Evolutionary conservation across 2,113 vertebrate genomes (phyloP), one percentile per base, ranked within the genome.

Genomic region (Engystomops pustulosus): DNA sequence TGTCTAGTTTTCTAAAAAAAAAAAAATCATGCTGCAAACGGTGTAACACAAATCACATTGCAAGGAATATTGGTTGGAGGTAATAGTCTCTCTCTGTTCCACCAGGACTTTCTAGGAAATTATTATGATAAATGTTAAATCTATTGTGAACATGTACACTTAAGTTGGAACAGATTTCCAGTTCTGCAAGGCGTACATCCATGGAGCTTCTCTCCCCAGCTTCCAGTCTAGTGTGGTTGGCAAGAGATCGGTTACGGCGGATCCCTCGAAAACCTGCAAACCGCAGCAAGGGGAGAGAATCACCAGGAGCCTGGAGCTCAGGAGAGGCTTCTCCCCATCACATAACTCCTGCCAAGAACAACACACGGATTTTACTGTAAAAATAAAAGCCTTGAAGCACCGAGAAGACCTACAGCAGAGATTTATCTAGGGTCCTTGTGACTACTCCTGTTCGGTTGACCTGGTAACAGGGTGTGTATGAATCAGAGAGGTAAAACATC

Each of bases 301-400:
- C 71, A 67, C 44, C 81, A 32, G 18, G 41, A 77, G 55, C 58
- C 71, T 67, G 20, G 74, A 44, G 55, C 80, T 76, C 85, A 77
- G 65, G 38, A 85, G 81, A 84, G 85, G 72, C 82, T 85, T 85
- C 86, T 69, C 49, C 71, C 81, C 85, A 84, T 79, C 86, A 87
- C 67, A 90, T 83, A 90, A 88, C 84, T 75, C 32, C 60, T 38
- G 88, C 90, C 91, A 91, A 90, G 81, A 87, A 87, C 86, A 89
- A 89, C 87, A 76, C 74, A 18, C 23, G 85, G 85, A 86, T 87
- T 91, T 90, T 88, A 90, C 87, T 85, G 85, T 83, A 87, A 84
- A 88, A 90, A 90, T 85, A 88, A 89, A 90, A 88, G 82, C 80
- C 86, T 89, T 74, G 15, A 75, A 88, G 87, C 86, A 87, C 41